phyloP scores from a whole-genome alignment of 2,113 vertebrate genomes.

The Plestiodon gilberti region DNA sequence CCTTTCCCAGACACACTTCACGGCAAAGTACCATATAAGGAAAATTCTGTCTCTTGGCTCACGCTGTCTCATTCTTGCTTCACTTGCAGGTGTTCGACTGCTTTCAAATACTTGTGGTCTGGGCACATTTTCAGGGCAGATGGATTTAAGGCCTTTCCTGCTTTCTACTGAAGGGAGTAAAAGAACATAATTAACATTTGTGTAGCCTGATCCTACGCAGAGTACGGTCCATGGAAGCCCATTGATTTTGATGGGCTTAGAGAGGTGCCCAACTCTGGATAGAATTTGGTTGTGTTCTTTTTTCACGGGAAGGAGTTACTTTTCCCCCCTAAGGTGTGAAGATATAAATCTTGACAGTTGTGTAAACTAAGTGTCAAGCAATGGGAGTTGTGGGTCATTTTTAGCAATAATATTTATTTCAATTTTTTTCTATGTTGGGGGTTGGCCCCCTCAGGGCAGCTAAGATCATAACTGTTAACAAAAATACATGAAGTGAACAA shows the following conservation, averaged over 20 bases:
- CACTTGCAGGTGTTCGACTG: conserved; percentile 60
- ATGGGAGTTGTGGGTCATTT: neutral
- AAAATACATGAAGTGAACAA: too few relatives aligned
- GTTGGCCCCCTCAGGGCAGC: too few relatives aligned
- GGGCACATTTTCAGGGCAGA: conserved; percentile 44
- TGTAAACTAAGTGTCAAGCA: conserved; percentile 2
- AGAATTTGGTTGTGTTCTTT: conserved; percentile 7
- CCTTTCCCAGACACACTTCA: conserved; percentile 9
- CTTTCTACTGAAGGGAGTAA: conserved; percentile 29
- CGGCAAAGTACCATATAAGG: conserved; percentile 35
- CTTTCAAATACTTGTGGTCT: conserved; percentile 55
- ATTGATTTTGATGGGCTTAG: neutral
- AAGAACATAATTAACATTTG: conserved; percentile 46
- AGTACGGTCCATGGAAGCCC: neutral
- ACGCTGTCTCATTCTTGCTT: conserved; percentile 36
- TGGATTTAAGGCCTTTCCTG: conserved; percentile 52
- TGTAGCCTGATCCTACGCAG: neutral
- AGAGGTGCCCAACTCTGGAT: neutral
- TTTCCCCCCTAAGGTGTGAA: neutral
- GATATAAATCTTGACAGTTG: conserved; percentile 28
- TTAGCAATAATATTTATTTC: neutral
- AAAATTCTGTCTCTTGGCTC: conserved; percentile 48
- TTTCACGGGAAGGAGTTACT: neutral
- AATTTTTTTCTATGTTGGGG: neutral
- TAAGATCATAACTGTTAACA: neutral